Base-by-base conservation (phyloP, 2,797 vertebrate species). In the Staurois parvus region DNA sequence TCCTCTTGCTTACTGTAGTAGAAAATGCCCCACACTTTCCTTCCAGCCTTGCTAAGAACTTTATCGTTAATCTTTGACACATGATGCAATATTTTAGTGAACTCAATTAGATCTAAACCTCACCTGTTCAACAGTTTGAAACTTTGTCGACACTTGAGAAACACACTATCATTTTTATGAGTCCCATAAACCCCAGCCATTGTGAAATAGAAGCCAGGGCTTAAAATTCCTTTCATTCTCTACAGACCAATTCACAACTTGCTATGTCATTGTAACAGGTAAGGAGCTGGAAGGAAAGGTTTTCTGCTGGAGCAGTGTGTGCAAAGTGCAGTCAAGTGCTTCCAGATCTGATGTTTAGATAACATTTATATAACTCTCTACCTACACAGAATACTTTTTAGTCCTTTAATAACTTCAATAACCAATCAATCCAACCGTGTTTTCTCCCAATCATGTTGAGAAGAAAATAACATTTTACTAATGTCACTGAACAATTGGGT, bases 51-150 rank as follows among this genome's bases (percentile, higher is more conserved):
- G 59, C 62, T 52, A 32, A 45, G 29, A 75, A 52, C 24, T 19
- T 73, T 26, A 59, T 30, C 66, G 85, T 86, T 86, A 86, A 86
- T 86, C 80, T 86, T 86, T 86, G 85, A 86, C 85, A 83, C 79
- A 86, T 86, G 85, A 82, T 72, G 85, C 75, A 86, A 86, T 78
- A 67, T 83, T 86, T 67, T 73, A 72, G 85, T 77, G 85, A 72
- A 64, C 75, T 72, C 52, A 83, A 78, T 86, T 52, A 86, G 85
- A 73, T 77, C 66, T 81, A 69, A 72, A 82, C 74, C 62, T 78
- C 80, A 86, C 74, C 79, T 86, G 80, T 83, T 82, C 52, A 66
- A 83, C 67, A 78, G 28, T 64, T 72, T 70, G 9, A 77, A 70
- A 19, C 75, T 26, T 30, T 72, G 64, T 45, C 13, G 52, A 48